Evolutionary conservation across 2,888 invertebrate species (phyloP).

Genomic region (Crocallis elinguaria): DNA sequence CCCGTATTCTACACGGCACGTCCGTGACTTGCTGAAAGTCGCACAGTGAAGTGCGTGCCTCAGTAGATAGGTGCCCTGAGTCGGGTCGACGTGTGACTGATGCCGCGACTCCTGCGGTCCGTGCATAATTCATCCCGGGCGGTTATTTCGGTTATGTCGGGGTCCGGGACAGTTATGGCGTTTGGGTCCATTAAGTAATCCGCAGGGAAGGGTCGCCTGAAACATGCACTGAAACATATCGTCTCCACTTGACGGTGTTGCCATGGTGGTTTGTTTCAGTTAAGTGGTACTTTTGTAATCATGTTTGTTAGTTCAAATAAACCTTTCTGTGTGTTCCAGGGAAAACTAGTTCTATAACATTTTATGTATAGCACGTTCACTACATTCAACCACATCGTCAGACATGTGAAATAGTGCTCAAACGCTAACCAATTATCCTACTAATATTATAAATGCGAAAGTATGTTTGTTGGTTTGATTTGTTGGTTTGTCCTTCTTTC

Average conservation of each 20-base stretch:
- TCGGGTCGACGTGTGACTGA: conserved; percentile 59
- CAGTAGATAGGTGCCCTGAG: conserved; percentile 29
- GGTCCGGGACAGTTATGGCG: conserved; percentile 22
- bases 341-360: no score
- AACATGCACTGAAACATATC: conserved; percentile 18
- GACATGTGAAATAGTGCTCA: no score
- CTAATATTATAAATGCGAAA: no score
- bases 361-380: no score
- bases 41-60: background rate
- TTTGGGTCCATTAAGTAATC: conserved; percentile 27
- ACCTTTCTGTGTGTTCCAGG: no score
- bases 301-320: background rate
- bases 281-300: background rate
- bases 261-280: conserved; percentile 7
- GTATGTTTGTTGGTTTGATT: no score
- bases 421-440: no score
- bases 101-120: conserved; percentile 43
- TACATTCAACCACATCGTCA: no score
- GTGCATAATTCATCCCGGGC: conserved; percentile 48
- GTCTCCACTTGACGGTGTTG: conserved; percentile 13
- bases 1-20: background rate
- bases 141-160: conserved; percentile 18
- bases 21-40: background rate
- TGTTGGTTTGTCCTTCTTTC: no score
- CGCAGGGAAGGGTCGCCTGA: conserved; percentile 14